Percentiles rank a stretch among this genome's conserved stretches.
phyloP scores from a whole-genome alignment of 2,888 invertebrate species.

The Ferrisia virgata region DNA sequence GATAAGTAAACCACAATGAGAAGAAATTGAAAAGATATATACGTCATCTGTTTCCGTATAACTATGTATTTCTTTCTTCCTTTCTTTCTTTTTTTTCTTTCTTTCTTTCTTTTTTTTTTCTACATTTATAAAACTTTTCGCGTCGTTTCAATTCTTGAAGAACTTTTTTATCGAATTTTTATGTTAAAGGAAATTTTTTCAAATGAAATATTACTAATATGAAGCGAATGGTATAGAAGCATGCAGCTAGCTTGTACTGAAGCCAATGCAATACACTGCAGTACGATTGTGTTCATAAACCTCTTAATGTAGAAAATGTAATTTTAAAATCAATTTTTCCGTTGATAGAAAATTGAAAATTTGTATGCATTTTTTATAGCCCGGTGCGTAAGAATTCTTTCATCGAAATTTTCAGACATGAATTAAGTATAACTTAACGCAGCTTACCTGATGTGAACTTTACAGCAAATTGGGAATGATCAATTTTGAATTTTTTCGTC shows the following conservation, averaged over 20 bases:
- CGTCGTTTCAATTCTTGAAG: neutral
- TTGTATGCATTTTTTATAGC: too few species aligned
- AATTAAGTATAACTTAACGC: too few species aligned
- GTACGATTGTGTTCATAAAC: neutral
- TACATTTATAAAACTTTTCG: neutral
- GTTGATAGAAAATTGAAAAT: too few species aligned
- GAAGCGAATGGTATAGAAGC: neutral
- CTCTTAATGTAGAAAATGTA: neutral
- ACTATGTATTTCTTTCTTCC: neutral
- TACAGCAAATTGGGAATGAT: neutral
- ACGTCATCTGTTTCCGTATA: neutral
- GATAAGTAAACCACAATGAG: neutral
- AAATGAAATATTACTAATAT: neutral
- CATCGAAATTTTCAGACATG: neutral
- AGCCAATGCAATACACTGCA: neutral
- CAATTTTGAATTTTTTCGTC: neutral
- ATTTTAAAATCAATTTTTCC: constrained; percentile 6
- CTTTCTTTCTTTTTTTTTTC: neutral
- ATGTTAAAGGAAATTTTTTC: neutral
- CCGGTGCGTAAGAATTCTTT: too few species aligned
- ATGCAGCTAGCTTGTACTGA: neutral
- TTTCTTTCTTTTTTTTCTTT: neutral
- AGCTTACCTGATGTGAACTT: too few species aligned
- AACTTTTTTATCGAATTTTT: neutral
- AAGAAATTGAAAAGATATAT: neutral